Conservation (phyloP, 30 jellyfish, hydroid and myxozoan genomes). For the Hydractinia symbiolongicarpus region DNA sequence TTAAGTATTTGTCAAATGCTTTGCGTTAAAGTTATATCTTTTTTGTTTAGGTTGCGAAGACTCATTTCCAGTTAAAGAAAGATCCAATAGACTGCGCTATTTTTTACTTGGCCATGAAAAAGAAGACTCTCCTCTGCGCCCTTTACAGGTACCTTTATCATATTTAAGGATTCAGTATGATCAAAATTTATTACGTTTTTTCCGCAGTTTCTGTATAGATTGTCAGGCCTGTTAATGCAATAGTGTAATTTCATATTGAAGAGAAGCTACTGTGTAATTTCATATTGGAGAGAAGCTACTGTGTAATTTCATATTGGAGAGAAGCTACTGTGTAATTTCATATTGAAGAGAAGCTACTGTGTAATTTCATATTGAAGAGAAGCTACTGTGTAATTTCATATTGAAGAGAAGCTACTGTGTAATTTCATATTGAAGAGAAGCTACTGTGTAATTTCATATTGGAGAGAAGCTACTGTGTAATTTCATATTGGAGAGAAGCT, state of each 20-base stretch:
- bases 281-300: not conserved
- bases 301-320: not conserved
- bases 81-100: constrained; percentile 97
- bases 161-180: not conserved
- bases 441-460: too few relatives aligned
- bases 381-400: too few relatives aligned
- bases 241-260: not conserved
- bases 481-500: not conserved
- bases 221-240: not conserved
- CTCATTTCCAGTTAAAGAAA: constrained; percentile 83
- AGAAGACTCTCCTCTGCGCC: constrained; percentile 84
- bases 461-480: too few relatives aligned
- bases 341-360: too few relatives aligned
- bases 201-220: not conserved
- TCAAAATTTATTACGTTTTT: not conserved
- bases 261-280: too few relatives aligned
- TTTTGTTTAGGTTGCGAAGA: constrained; percentile 75
- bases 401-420: too few relatives aligned
- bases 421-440: not conserved
- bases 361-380: not conserved
- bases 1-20: not conserved
- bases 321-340: too few relatives aligned
- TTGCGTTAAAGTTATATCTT: not conserved
- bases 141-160: constrained; percentile 53
- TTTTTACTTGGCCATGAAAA: constrained; percentile 85